These are phyloP conservation scores for Zosterops japonicus DNA, from an alignment of 2,113 vertebrate species.

Conservation along the genomic window DNA sequence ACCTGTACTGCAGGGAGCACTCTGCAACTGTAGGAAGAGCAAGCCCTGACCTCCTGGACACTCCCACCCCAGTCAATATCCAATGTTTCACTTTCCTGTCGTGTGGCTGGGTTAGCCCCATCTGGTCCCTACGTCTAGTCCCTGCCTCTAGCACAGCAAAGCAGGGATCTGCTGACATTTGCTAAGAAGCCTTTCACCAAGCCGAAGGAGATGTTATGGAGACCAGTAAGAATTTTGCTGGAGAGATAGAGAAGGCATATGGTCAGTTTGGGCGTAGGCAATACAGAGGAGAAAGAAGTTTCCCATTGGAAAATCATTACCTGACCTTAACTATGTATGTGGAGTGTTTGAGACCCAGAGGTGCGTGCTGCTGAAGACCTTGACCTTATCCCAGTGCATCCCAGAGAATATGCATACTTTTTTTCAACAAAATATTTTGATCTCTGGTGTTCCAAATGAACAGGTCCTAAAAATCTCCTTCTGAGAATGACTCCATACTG, in stretches of 20 bases:
- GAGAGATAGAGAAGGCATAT: neutral
- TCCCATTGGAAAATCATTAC: neutral
- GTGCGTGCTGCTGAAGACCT: neutral
- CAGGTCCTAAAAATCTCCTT: neutral
- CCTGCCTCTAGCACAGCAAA: neutral
- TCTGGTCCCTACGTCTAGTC: neutral
- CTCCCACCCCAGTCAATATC: neutral
- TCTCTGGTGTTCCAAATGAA: neutral
- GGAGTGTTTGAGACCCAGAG: neutral
- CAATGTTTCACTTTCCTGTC: fast-evolving
- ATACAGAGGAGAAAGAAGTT: neutral
- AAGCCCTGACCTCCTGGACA: neutral
- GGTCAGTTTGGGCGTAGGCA: neutral
- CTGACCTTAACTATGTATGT: neutral
- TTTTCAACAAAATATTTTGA: neutral
- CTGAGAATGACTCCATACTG: neutral
- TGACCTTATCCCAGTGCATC: neutral
- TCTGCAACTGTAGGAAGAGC: fast-evolving
- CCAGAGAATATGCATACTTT: neutral
- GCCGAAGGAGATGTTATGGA: neutral
- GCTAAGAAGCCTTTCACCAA: neutral
- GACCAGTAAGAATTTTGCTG: neutral
- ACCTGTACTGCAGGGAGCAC: neutral
- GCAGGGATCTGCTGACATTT: fast-evolving
- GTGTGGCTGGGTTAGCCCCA: fast-evolving